Conservation (phyloP, 2,797 vertebrate species). For the Tiaroga cobitis region DNA sequence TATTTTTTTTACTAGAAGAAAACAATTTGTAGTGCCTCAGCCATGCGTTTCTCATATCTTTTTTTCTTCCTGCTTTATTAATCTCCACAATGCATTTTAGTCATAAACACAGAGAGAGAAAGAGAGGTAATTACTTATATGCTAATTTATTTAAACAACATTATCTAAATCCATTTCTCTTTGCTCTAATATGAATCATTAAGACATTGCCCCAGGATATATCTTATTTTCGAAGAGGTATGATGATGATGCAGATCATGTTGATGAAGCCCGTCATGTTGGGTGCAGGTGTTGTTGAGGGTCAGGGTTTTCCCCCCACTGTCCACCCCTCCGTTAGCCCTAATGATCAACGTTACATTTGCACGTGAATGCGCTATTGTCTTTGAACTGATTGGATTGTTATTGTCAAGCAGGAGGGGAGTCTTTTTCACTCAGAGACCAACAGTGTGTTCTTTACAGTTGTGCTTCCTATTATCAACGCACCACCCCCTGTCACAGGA, state of each 20-base stretch:
- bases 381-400: constrained; percentile 83
- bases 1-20: neutral
- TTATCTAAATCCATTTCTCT: constrained; percentile 77
- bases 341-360: constrained; percentile 78
- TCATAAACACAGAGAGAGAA: neutral
- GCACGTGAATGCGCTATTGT: constrained; percentile 82
- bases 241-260: constrained; percentile 68
- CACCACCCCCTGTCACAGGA: constrained; percentile 39
- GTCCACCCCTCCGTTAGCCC: constrained; percentile 48
- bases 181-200: constrained; percentile 86
- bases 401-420: constrained; percentile 81
- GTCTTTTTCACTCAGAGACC: constrained; percentile 53
- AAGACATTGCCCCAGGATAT: constrained; percentile 77
- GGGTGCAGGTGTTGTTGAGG: constrained; percentile 45
- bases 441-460: constrained; percentile 69
- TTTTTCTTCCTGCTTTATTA: too few relatives aligned
- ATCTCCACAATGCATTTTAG: neutral
- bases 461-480: constrained; percentile 60
- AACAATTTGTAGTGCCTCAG: neutral
- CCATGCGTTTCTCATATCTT: neutral
- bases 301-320: constrained; percentile 36
- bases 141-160: constrained; percentile 63
- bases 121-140: constrained; percentile 62
- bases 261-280: constrained; percentile 62
- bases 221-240: constrained; percentile 80